Evolutionary conservation across 2,888 invertebrate species (phyloP).

Genomic region (Nasonia oneida): DNA sequence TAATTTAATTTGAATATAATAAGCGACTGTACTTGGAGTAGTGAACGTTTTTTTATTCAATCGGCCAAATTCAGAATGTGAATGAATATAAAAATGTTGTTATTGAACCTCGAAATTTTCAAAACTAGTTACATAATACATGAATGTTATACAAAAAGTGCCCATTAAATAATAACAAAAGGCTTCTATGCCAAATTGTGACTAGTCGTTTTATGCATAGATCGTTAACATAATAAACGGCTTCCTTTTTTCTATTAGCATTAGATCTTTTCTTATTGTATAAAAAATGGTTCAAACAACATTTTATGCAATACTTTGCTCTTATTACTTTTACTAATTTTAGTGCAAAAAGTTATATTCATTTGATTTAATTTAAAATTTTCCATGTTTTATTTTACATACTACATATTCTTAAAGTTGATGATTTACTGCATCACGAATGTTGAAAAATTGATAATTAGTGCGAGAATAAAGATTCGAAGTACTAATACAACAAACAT

Average conservation of each 20-base stretch:
- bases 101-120: not conserved
- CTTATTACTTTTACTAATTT: not conserved
- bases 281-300: not conserved
- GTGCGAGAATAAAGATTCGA: not conserved
- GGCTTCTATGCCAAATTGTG: slow-evolving; percentile 16
- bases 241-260: not conserved
- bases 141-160: slow-evolving; percentile 30
- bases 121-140: not conserved
- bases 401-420: not conserved
- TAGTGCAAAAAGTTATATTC: not conserved
- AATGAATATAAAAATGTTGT: not conserved
- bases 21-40: not conserved
- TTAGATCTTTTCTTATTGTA: slow-evolving; percentile 2
- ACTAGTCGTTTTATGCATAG: slow-evolving; percentile 30
- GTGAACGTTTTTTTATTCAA: not conserved
- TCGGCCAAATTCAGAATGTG: not conserved
- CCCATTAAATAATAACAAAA: slow-evolving; percentile 20
- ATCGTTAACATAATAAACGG: slow-evolving; percentile 16
- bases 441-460: not conserved
- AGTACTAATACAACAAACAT: too few relatives aligned
- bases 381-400: not conserved
- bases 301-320: not conserved
- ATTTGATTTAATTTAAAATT: not conserved
- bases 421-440: not conserved
- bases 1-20: not conserved